Base-by-base conservation (phyloP, 2,797 vertebrate genomes). In the Lagorchestes hirsutus region DNA sequence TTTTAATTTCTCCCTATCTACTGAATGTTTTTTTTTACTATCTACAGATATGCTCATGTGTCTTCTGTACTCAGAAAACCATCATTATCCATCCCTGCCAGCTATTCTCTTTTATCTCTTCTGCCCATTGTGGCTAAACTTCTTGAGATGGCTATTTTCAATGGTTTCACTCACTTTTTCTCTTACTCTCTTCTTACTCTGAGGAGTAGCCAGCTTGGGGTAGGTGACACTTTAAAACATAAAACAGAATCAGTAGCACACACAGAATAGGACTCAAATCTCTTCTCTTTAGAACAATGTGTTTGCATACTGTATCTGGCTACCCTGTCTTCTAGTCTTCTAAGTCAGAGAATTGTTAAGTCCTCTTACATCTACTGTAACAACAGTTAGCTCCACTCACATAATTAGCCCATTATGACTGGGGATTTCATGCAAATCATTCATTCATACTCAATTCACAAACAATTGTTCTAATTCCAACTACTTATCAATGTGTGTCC, bases 401-500 rank as follows among this genome's bases (percentile, higher is more conserved):
- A 5, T 97, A 95, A 97, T 97, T 97, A 94, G 82, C 11, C 82
- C 95, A 92, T 98, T 97, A 97, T 92, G 92, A 54, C 57, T 2
- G 34, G 56, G 90, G 97, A 96, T 96, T 97, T 87, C 91, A 94
- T 97, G 95, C 92, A 97, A 98, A 97, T 93, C 40, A 90, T 97
- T 55, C 94, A 94, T 97, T 96, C 97, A 91, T 57, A 94, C 96
- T 96, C 96, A 96, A 92, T 95, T 96, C 93, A 55, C 91, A 67
- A 97, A 97, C 91, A 93, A 91, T 92, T 97, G 90, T 97, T 95
- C 95, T 98, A 97, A 97, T 98, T 97, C 87, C 96, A 98, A 74
- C 54, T 16, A n/a, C 62, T 67, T n/a, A 67, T 67, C 34, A n/a
- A n/a, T 67, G 34, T 67, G 14, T 67, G 34, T 18, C 5, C 14